Evolutionary conservation across 2,797 vertebrate genomes (phyloP).

Genomic region (Xyrichtys novacula): DNA sequence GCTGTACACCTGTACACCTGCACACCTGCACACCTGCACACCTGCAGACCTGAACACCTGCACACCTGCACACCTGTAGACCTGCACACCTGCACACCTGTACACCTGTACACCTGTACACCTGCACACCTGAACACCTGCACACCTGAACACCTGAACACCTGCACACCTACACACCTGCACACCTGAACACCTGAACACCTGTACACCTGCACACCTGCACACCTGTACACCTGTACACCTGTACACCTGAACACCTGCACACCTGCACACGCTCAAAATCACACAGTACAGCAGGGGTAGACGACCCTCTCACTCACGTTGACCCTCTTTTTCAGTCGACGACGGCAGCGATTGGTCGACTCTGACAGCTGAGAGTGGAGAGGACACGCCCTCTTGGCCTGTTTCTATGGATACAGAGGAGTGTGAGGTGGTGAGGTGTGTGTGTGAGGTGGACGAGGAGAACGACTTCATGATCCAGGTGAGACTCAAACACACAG

Average conservation of each 20-base stretch:
- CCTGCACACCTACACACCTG: not conserved
- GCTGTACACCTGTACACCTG: too few species aligned
- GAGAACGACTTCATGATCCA: slow-evolving; percentile 99
- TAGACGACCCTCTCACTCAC: not conserved
- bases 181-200: not conserved
- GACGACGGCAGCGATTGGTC: slow-evolving; percentile 95
- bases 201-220: not conserved
- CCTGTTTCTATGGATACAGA: slow-evolving; percentile 82
- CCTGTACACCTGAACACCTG: not conserved
- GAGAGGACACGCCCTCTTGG: slow-evolving; percentile 88
- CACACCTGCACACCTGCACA: not conserved
- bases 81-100: not conserved
- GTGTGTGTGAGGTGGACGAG: slow-evolving; percentile 96
- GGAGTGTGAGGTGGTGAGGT: slow-evolving; percentile 92
- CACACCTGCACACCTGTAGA: not conserved
- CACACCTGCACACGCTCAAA: not conserved
- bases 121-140: too few species aligned
- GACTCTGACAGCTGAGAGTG: slow-evolving; percentile 93
- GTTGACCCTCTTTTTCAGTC: slow-evolving; percentile 75
- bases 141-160: too few species aligned
- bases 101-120: not conserved
- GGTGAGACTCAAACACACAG: slow-evolving; percentile 76
- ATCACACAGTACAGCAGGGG: too few species aligned
- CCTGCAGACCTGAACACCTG: not conserved
- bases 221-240: not conserved